Conservation (phyloP, 2,113 vertebrate species). For the Neogale vison region DNA sequence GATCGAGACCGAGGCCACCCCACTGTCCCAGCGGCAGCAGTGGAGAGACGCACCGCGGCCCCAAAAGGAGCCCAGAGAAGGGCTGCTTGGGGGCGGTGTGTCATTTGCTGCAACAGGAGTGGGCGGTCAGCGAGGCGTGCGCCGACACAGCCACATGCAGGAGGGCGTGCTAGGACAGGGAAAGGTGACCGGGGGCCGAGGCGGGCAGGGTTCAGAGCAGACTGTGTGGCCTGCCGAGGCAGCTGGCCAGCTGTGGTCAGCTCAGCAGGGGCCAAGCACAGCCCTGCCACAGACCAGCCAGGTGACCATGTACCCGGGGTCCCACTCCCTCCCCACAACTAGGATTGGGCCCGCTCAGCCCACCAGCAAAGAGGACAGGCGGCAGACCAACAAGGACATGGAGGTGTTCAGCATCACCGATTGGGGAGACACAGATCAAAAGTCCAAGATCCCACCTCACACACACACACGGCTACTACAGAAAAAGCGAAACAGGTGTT, state of each 20-base stretch:
- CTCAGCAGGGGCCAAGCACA: background rate
- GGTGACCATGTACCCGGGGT: background rate
- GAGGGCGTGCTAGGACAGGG: background rate
- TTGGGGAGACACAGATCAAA: background rate
- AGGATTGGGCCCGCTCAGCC: background rate
- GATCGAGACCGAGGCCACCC: background rate
- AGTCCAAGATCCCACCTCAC: background rate
- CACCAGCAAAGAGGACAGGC: background rate
- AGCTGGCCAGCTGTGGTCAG: background rate
- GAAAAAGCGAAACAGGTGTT: background rate
- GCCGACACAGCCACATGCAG: fast-evolving
- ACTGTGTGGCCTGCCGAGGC: background rate
- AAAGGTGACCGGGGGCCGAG: background rate
- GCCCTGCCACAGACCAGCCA: background rate
- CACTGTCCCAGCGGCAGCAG: too few relatives aligned
- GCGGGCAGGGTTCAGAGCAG: background rate
- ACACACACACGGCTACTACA: too few relatives aligned
- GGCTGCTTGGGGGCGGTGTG: background rate
- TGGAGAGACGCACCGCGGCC: background rate
- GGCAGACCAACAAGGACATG: too few relatives aligned
- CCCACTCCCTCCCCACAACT: background rate
- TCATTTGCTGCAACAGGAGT: background rate
- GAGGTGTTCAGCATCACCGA: background rate
- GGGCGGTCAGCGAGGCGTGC: background rate
- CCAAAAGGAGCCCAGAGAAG: background rate